Percentiles rank a stretch among this genome's conserved stretches.
Conservation (phyloP, 2,888 invertebrate genomes). For the Caenorhabditis wallacei region DNA sequence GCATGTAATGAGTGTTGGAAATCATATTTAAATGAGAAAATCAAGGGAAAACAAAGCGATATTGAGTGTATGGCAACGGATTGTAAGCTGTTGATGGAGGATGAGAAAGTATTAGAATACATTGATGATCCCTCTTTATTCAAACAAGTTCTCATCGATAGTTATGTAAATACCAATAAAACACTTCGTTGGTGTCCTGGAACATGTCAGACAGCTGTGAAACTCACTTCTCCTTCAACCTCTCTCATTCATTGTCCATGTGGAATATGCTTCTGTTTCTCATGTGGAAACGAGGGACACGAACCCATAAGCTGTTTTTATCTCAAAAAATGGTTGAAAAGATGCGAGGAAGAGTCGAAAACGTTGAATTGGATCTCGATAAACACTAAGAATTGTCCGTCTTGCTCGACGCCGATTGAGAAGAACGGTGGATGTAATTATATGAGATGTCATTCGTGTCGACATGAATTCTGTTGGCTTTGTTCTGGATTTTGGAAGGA, state of each 20-base stretch:
- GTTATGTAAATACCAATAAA: conserved; percentile 90
- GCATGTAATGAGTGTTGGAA: conserved; percentile 97
- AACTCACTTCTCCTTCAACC: conserved; percentile 70
- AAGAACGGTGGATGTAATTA: conserved; percentile 98
- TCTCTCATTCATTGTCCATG: conserved; percentile 91
- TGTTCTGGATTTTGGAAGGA: conserved; percentile 99
- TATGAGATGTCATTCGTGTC: conserved; percentile 99
- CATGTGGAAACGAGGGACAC: conserved; percentile 89
- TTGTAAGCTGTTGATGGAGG: conserved; percentile 71
- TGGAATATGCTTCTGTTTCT: conserved; percentile 91
- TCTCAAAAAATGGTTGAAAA: conserved; percentile 96
- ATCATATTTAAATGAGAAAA: conserved; percentile 95
- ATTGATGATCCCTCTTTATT: conserved; percentile 54
- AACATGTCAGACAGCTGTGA: conserved; percentile 95
- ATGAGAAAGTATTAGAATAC: conserved; percentile 53
- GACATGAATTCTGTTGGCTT: conserved; percentile 99
- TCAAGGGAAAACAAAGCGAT: conserved; percentile 64
- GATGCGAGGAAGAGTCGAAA: conserved; percentile 98
- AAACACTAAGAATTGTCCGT: conserved; percentile 99
- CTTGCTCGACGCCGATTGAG: conserved; percentile 90
- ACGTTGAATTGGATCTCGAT: conserved; percentile 99
- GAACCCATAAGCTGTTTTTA: conserved; percentile 96
- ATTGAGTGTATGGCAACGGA: conserved; percentile 71
- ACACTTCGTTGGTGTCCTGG: conserved; percentile 98
- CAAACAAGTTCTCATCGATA: conserved; percentile 61